Base-by-base conservation (phyloP, 2,888 invertebrate species). In the Standfussiana lucernea region DNA sequence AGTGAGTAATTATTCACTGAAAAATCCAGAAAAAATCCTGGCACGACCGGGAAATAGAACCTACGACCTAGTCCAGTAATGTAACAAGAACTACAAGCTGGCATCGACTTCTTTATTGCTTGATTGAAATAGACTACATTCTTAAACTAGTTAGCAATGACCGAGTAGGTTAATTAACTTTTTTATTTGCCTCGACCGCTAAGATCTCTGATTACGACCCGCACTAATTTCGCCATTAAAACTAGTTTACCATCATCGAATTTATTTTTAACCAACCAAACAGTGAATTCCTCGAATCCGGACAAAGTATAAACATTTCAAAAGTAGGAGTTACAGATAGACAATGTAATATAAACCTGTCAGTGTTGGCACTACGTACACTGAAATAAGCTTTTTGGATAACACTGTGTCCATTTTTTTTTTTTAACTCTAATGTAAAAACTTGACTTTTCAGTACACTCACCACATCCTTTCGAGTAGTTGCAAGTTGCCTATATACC, bases 241-340 rank as follows among this genome's bases (percentile, higher is more conserved):
- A 64, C 50, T 59, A 42, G 64, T 75, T 67, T 64, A 75, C 45
- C 24, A n/a, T 45, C 65, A 73, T 50, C 21, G 28, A 35, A 68
- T 68, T 56, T 76, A 66, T 82, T 78, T 81, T 53, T 59, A 61
- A 72, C 45, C 11, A 13, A 28, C 42, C 10, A 10, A 74, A 61
- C 28, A 59, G 66, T 24, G 2, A 59, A 53, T 67, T 80, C 59
- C 21, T 53, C 32, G n/a, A 72, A 83, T 42, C 1, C n/a, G 35
- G 32, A 53, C 67, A 32, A 42, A 66, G 24, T 32, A 37, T 72
- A 72, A 75, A 84, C 72, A 80, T 80, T 83, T 83, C 69, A 67
- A 72, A 75, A 50, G 62, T 50, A n/a, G n/a, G 56, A 61, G 67
- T 53, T 75, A 45, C 62, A 56, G 56, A 71, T 64, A 59, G 70